Conservation (phyloP, 2,888 invertebrate genomes). For the Camptogramma bilineatum region DNA sequence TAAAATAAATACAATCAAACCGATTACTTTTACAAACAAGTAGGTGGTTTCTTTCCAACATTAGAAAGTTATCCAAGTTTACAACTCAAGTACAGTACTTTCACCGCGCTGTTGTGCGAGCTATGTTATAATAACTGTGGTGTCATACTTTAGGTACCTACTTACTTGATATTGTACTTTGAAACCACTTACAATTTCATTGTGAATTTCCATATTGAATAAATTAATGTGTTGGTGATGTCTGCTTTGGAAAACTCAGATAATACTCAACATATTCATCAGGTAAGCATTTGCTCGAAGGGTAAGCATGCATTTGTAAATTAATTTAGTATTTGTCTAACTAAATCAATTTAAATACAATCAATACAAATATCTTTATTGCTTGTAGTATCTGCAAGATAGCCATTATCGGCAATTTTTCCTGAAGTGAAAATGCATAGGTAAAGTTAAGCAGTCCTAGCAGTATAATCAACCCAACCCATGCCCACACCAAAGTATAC, state of each 20-base stretch:
- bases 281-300: conserved; percentile 16
- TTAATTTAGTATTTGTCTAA: no score
- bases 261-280: conserved; percentile 20
- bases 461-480: no score
- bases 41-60: conserved; percentile 16
- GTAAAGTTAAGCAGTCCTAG: no score
- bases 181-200: background rate
- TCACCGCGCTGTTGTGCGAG: background rate
- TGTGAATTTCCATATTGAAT: conserved; percentile 3
- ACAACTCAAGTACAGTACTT: conserved; percentile 3
- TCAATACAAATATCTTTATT: no score
- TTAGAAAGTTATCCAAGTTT: background rate
- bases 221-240: conserved; percentile 16
- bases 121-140: background rate
- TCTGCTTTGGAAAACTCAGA: conserved; percentile 10
- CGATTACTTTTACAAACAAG: background rate
- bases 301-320: background rate
- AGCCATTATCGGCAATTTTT: no score
- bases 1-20: background rate
- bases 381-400: no score
- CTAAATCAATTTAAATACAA: no score
- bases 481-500: no score
- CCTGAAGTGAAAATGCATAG: no score
- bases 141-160: no score
- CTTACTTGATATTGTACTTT: no score